Evolutionary conservation across 2,888 invertebrate genomes (phyloP).

Genomic region (Trypoxylon attenuatum): DNA sequence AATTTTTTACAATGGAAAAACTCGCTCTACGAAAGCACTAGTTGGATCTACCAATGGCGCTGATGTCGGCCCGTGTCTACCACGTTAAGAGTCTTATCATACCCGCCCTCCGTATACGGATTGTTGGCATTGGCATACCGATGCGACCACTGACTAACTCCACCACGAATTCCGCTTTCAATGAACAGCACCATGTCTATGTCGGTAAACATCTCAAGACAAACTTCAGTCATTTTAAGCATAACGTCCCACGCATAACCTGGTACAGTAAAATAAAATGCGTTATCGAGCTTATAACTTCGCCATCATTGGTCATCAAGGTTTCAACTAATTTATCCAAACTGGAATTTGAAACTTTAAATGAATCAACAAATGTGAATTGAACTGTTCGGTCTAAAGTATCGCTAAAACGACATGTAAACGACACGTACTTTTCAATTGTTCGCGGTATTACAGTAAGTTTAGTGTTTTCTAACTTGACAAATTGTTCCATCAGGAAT

Average conservation of each 20-base stretch:
- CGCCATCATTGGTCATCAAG: slow-evolving; percentile 13
- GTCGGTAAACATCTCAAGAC: not conserved
- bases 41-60: too few relatives aligned
- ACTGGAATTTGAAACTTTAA: slow-evolving; percentile 18
- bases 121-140: too few relatives aligned
- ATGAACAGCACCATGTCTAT: slow-evolving; percentile 21
- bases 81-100: too few relatives aligned
- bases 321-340: slow-evolving; percentile 14
- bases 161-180: slow-evolving; percentile 27
- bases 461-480: slow-evolving; percentile 37
- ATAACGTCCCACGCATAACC: slow-evolving; percentile 34
- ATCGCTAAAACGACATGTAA: not conserved
- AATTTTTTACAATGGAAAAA: too few relatives aligned
- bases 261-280: slow-evolving; percentile 33
- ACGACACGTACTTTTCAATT: slow-evolving; percentile 49
- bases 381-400: not conserved
- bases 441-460: slow-evolving; percentile 43
- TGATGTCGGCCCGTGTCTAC: too few relatives aligned
- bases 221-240: not conserved
- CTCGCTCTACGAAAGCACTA: too few relatives aligned
- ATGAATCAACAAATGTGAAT: slow-evolving; percentile 49
- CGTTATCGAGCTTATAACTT: slow-evolving; percentile 22
- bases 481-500: slow-evolving; percentile 50
- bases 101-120: too few relatives aligned
- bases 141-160: not conserved